Conservation (phyloP, 1,140 invertebrate species). For the Chlorops oryzae region DNA sequence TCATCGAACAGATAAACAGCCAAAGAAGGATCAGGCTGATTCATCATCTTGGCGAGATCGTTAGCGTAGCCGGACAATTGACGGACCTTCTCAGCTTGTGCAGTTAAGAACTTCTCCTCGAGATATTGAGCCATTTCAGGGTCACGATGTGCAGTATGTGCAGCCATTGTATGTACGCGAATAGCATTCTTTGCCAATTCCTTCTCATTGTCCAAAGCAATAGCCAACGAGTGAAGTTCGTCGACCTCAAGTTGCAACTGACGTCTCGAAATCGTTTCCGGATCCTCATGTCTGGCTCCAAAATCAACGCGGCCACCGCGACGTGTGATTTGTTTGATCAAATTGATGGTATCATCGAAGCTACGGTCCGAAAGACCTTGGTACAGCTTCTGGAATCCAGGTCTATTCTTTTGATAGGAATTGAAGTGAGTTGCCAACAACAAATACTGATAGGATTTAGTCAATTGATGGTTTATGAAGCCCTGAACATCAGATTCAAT, state of each 20-base stretch:
- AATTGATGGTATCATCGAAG: conserved; percentile 66
- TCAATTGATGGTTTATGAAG: conserved; percentile 61
- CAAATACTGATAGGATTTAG: conserved; percentile 66
- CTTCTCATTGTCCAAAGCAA: conserved; percentile 69
- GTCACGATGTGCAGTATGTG: conserved; percentile 53
- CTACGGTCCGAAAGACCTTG: conserved; percentile 64
- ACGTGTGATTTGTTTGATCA: conserved; percentile 69
- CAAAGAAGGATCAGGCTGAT: conserved; percentile 56
- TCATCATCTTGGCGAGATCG: conserved; percentile 63
- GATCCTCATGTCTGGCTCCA: conserved; percentile 17
- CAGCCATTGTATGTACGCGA: conserved; percentile 54
- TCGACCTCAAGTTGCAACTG: conserved; percentile 42
- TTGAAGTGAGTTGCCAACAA: conserved; percentile 70
- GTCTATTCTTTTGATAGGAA: conserved; percentile 67
- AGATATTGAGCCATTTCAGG: conserved; percentile 66
- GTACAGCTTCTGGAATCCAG: conserved; percentile 70
- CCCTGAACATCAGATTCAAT: conserved; percentile 47
- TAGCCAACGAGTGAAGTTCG: conserved; percentile 65
- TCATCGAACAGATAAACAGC: conserved; percentile 71
- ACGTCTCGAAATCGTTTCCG: background rate
- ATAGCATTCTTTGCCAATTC: conserved; percentile 61
- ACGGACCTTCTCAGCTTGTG: conserved; percentile 61
- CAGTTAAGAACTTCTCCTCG: conserved; percentile 66
- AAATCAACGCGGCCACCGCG: conserved; percentile 54
- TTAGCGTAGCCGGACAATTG: conserved; percentile 63